A percentile compares a stretch with the other conserved stretches of the same genome.
Evolutionary conservation across 2,888 invertebrate species (phyloP).

Genomic region (Mimachlamys varia): DNA sequence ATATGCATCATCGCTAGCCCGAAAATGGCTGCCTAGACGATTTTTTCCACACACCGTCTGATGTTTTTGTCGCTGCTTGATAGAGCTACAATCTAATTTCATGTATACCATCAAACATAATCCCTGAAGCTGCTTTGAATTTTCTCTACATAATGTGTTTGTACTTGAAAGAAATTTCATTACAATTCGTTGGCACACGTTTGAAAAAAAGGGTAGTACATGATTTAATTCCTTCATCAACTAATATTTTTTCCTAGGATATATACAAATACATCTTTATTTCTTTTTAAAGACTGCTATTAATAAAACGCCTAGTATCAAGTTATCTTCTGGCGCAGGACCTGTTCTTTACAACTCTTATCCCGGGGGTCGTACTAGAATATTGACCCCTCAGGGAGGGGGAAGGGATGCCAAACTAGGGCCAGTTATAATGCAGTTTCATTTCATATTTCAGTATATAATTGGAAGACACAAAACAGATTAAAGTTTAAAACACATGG

Average conservation of each 20-base stretch:
- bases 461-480: background rate
- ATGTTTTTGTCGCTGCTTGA: constrained; percentile 1
- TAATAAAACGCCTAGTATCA: background rate
- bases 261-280: background rate
- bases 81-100: constrained; percentile 12
- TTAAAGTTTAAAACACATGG: background rate
- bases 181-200: background rate
- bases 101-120: background rate
- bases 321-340: background rate
- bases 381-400: background rate
- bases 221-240: background rate
- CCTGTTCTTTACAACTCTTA: background rate
- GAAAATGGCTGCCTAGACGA: background rate
- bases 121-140: constrained; percentile 13
- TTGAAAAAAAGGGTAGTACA: background rate
- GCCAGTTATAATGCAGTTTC: background rate
- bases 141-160: constrained; percentile 20
- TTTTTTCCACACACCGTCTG: background rate
- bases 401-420: background rate
- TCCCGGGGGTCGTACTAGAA: background rate
- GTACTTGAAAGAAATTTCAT: constrained; percentile 17
- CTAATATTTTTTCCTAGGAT: background rate
- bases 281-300: background rate
- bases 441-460: background rate
- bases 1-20: background rate